Evolutionary conservation across 2,888 invertebrate species (phyloP), one percentile per base, ranked within the genome.

Genomic region (Drosophila leonis): DNA sequence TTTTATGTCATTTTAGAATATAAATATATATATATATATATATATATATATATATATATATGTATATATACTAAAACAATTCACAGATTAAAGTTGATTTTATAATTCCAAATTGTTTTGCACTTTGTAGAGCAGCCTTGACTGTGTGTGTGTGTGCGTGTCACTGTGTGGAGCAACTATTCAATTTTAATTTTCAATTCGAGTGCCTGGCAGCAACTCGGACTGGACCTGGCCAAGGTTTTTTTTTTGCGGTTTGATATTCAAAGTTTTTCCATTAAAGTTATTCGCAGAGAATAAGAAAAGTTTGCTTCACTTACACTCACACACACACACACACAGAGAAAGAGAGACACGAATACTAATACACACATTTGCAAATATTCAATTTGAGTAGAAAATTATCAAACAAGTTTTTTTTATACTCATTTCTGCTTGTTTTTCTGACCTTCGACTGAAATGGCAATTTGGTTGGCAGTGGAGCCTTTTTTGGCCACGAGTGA

Each of bases 191-290:
- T 87, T 85, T 85, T 82, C 84, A 84, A 87, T 80, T 87, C 78
- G 70, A 69, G 66, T 77, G 78, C 72, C 62, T 64, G 61, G 61
- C 62, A 51, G 55, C 44, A 51, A 13, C 46, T 54, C 44, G 41
- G 48, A 49, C 31, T 57, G 29, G 44, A 62, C 56, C 51, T 65
- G 76, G 81, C 37, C 75, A 18, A 68, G 64, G 65, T 68, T 60
- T 62, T 68, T 60, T 62, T 66, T 82, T 80, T 85, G 88, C 75
- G 88, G 86, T 82, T 88, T 83, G 76, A 77, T 86, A 85, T 86
- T 80, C 82, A 87, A 87, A 87, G 86, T 87, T 87, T 87, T 87
- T 87, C 86, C 88, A 87, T 87, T 87, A 87, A 87, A 88, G 86
- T 87, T 87, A 88, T 85, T 83, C 76, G 77, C 83, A 80, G 73